Percentiles rank a stretch among this genome's conserved stretches.
These are phyloP conservation scores for Shinisaurus crocodilurus DNA, from an alignment of 2,113 vertebrate species.

Conservation along the genomic window DNA sequence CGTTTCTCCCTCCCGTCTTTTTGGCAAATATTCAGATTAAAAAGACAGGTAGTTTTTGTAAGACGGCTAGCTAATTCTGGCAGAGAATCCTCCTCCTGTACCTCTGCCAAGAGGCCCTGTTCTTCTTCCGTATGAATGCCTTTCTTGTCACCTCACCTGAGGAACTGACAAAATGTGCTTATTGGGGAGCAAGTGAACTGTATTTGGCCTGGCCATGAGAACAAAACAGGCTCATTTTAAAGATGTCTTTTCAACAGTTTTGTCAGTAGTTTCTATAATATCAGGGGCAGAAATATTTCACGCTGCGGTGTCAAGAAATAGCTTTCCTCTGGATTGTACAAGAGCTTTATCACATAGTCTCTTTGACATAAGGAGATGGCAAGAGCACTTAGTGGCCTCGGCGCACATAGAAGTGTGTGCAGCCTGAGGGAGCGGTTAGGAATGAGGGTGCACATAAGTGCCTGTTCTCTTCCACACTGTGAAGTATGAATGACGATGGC, in stretches of 20 bases:
- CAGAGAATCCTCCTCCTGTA: slow-evolving; percentile 1
- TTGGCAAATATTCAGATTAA: slow-evolving; percentile 32
- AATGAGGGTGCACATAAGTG: not conserved
- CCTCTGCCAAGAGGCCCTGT: slow-evolving; percentile 13
- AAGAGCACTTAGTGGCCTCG: not conserved
- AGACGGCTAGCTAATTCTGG: slow-evolving; percentile 17
- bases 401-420: not conserved
- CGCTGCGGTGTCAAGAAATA: not conserved
- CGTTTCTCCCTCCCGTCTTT: not conserved
- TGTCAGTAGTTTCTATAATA: not conserved
- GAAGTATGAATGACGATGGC: not conserved
- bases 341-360: not conserved
- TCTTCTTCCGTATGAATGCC: slow-evolving; percentile 6
- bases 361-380: not conserved
- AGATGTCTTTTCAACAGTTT: not conserved
- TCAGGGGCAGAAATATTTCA: not conserved
- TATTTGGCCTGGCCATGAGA: not conserved
- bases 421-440: not conserved
- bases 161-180: slow-evolving; percentile 18
- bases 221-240: slow-evolving; percentile 7
- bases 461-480: not conserved
- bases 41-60: slow-evolving; percentile 29
- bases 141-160: slow-evolving; percentile 27
- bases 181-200: slow-evolving; percentile 1
- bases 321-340: not conserved